phyloP scores from a whole-genome alignment of 1,140 invertebrate species.

The Zaprionus camerounensis region DNA sequence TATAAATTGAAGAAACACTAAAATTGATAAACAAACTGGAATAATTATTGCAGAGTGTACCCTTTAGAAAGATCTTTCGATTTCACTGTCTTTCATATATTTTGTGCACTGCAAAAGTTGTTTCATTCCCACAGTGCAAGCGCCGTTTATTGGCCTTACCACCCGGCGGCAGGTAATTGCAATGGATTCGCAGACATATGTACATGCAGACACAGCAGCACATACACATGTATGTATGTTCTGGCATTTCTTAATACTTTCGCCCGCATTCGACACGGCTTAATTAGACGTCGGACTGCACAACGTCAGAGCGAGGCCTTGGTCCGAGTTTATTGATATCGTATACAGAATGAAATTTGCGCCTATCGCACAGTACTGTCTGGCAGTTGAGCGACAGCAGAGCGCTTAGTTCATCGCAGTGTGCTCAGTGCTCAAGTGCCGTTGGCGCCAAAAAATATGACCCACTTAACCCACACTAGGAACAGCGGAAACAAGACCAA shows the following conservation, averaged over 20 bases:
- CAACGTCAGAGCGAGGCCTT: constrained; percentile 56
- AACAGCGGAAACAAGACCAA: constrained; percentile 25
- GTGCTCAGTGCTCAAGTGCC: constrained; percentile 41
- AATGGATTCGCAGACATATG: constrained; percentile 26
- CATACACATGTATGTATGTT: not conserved
- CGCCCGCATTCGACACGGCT: constrained; percentile 41
- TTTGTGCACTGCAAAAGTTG: not conserved
- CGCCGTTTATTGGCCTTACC: constrained; percentile 48
- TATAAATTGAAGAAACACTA: too few relatives aligned
- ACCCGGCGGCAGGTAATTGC: constrained; percentile 60
- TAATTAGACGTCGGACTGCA: constrained; percentile 53
- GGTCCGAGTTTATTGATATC: constrained; percentile 49
- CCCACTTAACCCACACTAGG: constrained; percentile 55
- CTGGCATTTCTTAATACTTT: constrained; percentile 54
- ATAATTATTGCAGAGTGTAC: too few relatives aligned
- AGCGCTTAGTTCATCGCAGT: constrained; percentile 33
- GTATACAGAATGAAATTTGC: constrained; percentile 5
- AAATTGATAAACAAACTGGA: too few relatives aligned
- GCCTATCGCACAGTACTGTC: constrained; percentile 37
- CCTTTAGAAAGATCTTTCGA: too few relatives aligned
- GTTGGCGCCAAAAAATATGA: constrained; percentile 68
- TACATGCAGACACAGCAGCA: not conserved
- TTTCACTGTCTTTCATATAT: not conserved
- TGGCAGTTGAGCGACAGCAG: constrained; percentile 50
- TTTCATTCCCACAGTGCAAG: constrained; percentile 46